Evolutionary conservation across 2,797 vertebrate species (phyloP).

Genomic region (Phalloptychus januarius): DNA sequence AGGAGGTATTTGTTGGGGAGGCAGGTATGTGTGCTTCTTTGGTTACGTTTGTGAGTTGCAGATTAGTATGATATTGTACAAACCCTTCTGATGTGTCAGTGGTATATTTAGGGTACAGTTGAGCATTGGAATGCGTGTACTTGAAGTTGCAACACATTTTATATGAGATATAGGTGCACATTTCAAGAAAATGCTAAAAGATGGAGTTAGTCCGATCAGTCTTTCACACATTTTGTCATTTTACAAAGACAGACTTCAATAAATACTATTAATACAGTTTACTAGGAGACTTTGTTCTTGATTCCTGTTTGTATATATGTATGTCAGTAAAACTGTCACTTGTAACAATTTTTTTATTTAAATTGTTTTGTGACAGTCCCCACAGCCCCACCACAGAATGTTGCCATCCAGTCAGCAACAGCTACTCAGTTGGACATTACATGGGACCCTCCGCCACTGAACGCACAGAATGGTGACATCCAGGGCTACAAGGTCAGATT

Average conservation of each 20-base stretch:
- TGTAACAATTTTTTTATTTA: neutral
- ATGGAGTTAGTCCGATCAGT: neutral
- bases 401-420: constrained; percentile 86
- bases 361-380: constrained; percentile 82
- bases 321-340: neutral
- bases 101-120: neutral
- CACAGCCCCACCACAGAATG: constrained; percentile 87
- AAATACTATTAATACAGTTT: neutral
- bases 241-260: neutral
- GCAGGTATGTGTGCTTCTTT: constrained; percentile 82
- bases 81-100: neutral
- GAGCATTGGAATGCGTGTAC: neutral
- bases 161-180: neutral
- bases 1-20: constrained; percentile 97
- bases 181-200: neutral
- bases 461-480: constrained; percentile 94
- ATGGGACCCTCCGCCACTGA: constrained; percentile 90
- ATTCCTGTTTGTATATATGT: neutral
- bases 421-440: constrained; percentile 95
- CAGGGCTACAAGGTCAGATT: constrained; percentile 93
- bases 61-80: neutral
- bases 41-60: neutral
- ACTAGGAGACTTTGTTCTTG: neutral
- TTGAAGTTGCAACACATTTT: neutral
- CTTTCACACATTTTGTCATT: neutral